A percentile compares a stretch with the other conserved stretches of the same genome.
These are phyloP conservation scores for human (Homo sapiens) DNA, from an alignment of 2,113 vertebrate species.

Conservation along the genomic window DNA sequence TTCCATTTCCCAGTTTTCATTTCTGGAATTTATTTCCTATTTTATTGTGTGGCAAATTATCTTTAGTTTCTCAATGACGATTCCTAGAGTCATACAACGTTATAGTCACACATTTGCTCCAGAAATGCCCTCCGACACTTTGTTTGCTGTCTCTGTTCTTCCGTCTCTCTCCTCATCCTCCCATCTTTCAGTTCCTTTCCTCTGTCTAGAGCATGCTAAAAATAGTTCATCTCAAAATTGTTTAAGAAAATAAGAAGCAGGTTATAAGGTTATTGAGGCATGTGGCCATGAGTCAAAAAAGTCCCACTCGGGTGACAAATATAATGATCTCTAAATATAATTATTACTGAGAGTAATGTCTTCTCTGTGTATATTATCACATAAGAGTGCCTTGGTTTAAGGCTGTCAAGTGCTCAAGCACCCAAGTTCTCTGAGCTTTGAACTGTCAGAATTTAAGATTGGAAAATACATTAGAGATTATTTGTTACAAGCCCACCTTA, in stretches of 20 bases:
- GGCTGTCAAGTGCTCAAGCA: neutral
- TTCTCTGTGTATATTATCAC: neutral
- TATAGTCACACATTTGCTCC: neutral
- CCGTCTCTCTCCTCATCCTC: rapidly evolving
- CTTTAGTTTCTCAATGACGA: neutral
- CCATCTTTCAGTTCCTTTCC: neutral
- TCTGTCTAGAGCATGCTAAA: neutral
- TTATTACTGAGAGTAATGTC: neutral
- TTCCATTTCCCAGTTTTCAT: neutral
- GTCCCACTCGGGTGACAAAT: neutral
- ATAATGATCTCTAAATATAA: neutral
- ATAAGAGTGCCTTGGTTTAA: neutral
- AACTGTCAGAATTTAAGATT: neutral
- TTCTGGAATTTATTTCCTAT: neutral
- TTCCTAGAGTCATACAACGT: neutral
- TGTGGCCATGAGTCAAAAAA: neutral
- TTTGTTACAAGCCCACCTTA: neutral
- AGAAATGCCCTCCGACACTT: neutral
- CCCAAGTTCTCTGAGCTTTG: neutral
- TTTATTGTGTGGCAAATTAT: neutral
- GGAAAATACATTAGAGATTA: neutral
- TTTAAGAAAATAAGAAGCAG: neutral
- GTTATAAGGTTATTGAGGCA: neutral
- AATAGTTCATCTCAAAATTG: neutral
- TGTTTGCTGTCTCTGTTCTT: too few species aligned